These are phyloP conservation scores for Amphipyra tragopoginis DNA, from an alignment of 2,888 invertebrate species.

Conservation along the genomic window DNA sequence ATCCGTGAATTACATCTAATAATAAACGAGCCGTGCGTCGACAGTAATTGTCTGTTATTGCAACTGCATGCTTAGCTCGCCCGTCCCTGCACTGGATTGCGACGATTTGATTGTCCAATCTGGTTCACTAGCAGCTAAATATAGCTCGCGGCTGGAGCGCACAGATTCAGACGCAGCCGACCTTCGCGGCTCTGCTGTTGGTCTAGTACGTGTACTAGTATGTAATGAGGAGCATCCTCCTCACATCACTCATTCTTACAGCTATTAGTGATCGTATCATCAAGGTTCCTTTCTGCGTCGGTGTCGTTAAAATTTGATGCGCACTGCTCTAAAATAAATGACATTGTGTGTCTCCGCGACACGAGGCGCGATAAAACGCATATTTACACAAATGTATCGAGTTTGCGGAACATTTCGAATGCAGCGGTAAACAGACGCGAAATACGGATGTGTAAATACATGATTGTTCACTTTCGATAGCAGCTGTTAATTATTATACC, in stretches of 20 bases:
- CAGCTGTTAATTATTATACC: neutral
- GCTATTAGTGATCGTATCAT: neutral
- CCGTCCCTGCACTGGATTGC: conserved; percentile 8
- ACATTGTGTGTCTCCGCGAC: neutral
- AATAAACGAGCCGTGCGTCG: conserved; percentile 22
- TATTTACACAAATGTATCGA: neutral
- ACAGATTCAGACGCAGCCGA: neutral
- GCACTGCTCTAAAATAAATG: neutral
- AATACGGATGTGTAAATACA: neutral
- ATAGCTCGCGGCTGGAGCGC: conserved; percentile 21
- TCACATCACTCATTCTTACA: neutral
- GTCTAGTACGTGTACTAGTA: neutral
- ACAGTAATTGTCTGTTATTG: conserved; percentile 10
- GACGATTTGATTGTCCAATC: conserved; percentile 8
- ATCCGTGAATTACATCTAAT: conserved; percentile 20
- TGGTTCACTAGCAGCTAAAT: conserved; percentile 24
- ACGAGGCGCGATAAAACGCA: neutral
- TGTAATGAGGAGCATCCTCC: conserved; percentile 2
- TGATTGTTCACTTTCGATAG: neutral
- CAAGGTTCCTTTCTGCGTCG: neutral
- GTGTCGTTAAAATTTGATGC: neutral
- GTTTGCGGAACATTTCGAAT: neutral
- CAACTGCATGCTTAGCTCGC: conserved; percentile 1
- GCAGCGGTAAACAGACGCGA: neutral
- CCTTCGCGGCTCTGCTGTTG: conserved; percentile 13